Base-by-base conservation (phyloP, 2,797 vertebrate genomes). In the Chelonia mydas region DNA sequence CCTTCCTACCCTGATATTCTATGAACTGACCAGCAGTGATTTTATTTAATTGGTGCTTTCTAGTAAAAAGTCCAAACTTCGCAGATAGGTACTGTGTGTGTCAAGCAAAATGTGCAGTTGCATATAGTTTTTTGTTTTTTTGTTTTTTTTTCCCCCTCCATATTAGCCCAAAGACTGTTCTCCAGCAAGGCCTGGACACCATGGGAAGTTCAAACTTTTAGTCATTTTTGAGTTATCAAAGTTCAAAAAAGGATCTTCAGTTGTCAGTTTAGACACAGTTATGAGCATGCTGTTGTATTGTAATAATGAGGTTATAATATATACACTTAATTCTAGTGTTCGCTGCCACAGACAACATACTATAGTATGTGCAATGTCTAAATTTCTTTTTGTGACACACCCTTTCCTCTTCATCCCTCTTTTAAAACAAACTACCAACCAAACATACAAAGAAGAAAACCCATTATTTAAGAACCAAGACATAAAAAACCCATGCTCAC, bases 401-500 rank as follows among this genome's bases (percentile, higher is more conserved):
- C 19, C 17, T 68, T 68, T 7, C 11, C 72, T 45, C 37, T 74
- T 74, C 68, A 5, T 74, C 68, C 41, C 17, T 21, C 21, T 72
- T 74, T 74, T 12, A 41, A 45, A 74, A 45, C 17, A 74, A 37
- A 37, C 15, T 33, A 68, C 16, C 33, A 68, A 37, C 15, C n/a
- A 59, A 10, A 21, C 19, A 37, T 23, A 17, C 17, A 37, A 37
- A 37, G 5, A 11, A 68, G 17, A 33, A 37, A 17, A 7, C 15
- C 61, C 41, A 2, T 45, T 74, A 25, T 47, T 76, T 76, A 47
- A 76, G 41, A 76, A 47, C 12, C 5, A 28, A 41, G 25, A 7
- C 45, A 4, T 37, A 25, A 15, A 9, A 47, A 47, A 16, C 65
- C 8, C 1, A 3, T 0, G 2, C 16, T 81, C 21, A 10, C 65